phyloP scores from a whole-genome alignment of 2,888 invertebrate species.

The Stenoptilia bipunctidactyla region DNA sequence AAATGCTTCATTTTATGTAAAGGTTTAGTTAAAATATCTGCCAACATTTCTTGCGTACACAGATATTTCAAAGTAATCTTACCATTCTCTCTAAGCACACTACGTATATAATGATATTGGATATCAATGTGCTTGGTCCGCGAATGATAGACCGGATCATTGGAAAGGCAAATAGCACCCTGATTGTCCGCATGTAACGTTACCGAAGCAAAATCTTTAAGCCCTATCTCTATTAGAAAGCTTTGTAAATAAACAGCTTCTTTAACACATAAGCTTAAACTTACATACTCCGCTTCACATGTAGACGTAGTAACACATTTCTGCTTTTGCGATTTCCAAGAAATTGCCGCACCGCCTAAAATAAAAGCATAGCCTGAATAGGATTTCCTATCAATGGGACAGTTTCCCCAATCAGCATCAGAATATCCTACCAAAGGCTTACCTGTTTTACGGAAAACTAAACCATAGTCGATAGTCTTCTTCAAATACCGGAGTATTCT shows the following conservation, averaged over 20 bases:
- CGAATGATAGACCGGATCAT: conserved; percentile 3
- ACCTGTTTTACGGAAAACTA: too few species aligned
- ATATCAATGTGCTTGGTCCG: conserved; percentile 8
- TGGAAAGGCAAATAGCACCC: conserved; percentile 6
- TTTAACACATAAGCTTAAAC: not conserved
- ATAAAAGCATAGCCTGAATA: not conserved
- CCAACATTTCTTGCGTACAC: conserved; percentile 1
- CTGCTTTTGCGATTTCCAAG: not conserved
- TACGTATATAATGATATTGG: conserved; percentile 2
- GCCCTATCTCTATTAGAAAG: not conserved
- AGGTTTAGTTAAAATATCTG: not conserved
- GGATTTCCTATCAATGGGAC: not conserved
- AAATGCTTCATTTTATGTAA: not conserved
- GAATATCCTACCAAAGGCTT: not conserved
- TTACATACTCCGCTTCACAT: not conserved
- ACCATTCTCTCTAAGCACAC: conserved; percentile 3
- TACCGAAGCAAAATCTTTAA: not conserved
- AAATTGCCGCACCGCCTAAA: not conserved
- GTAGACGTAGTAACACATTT: not conserved
- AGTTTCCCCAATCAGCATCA: not conserved
- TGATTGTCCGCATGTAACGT: conserved; percentile 1
- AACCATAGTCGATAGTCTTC: too few species aligned
- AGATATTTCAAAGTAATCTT: conserved; percentile 2
- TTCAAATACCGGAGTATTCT: too few species aligned
- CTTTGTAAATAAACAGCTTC: not conserved